Evolutionary conservation across 2,888 invertebrate species (phyloP).

Genomic region (Calameuta idolon): DNA sequence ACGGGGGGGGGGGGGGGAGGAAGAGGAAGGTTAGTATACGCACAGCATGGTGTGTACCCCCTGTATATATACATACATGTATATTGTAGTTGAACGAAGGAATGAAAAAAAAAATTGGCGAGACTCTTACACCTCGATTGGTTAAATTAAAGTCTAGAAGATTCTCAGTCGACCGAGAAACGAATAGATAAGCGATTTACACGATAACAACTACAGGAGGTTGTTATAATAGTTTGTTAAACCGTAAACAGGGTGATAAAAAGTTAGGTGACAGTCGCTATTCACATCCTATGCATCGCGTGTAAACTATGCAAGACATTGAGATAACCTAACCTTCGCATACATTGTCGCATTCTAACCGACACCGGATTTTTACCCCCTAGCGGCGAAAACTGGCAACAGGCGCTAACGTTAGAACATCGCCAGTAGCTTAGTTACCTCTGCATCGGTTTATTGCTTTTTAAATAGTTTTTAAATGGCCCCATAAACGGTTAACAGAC

Average conservation of each 20-base stretch:
- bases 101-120: not conserved
- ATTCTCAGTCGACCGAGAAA: not conserved
- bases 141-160: not conserved
- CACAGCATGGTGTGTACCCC: not conserved
- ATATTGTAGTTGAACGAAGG: not conserved
- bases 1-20: too few species aligned
- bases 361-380: not conserved
- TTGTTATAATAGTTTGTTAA: not conserved
- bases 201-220: not conserved
- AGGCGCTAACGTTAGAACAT: not conserved
- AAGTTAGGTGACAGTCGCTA: not conserved
- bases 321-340: not conserved
- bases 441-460: not conserved
- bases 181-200: not conserved
- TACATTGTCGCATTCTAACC: not conserved
- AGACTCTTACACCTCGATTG: not conserved
- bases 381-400: not conserved
- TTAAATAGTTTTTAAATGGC: not conserved
- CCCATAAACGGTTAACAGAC: not conserved
- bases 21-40: not conserved
- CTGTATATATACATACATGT: not conserved
- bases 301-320: not conserved
- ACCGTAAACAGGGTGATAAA: not conserved
- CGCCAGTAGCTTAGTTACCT: not conserved
- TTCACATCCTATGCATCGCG: not conserved